A percentile compares a stretch with the other conserved stretches of the same genome.
Conservation (phyloP, 2,113 vertebrate genomes). For the Oncorhynchus nerka region DNA sequence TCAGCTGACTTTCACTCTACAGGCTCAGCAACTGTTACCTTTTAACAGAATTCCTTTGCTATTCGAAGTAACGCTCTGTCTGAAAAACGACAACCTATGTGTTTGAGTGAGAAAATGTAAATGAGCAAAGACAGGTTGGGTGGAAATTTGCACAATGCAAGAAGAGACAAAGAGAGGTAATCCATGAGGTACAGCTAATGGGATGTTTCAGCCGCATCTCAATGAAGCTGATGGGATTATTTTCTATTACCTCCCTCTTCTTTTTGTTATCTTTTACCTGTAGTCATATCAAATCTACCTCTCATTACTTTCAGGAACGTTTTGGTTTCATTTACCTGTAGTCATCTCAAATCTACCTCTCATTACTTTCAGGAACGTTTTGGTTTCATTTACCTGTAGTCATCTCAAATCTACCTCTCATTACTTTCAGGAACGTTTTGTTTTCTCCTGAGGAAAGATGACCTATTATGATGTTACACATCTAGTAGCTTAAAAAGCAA, state of each 20-base stretch:
- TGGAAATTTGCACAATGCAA: slow-evolving; percentile 28
- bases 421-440: not conserved
- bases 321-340: no score
- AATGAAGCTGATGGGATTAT: slow-evolving; percentile 32
- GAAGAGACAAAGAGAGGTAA: slow-evolving; percentile 56
- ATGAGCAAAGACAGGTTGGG: slow-evolving; percentile 22
- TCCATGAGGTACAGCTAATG: slow-evolving; percentile 62
- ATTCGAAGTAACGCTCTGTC: not conserved
- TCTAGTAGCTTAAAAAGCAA: not conserved
- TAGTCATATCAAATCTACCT: no score
- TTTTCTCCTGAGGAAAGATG: not conserved
- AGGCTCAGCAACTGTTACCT: not conserved
- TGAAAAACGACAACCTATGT: not conserved
- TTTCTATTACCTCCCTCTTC: slow-evolving; percentile 17
- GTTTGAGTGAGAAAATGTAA: slow-evolving; percentile 6
- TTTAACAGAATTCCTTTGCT: not conserved
- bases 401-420: slow-evolving; percentile 46
- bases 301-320: no score
- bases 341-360: no score
- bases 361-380: no score
- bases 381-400: slow-evolving; percentile 6
- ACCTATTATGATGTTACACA: not conserved
- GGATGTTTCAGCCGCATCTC: slow-evolving; percentile 59
- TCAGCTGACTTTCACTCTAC: not conserved
- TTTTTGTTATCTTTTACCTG: slow-evolving; percentile 16